Conservation (phyloP, 2,113 vertebrate genomes). For the Clupea harengus region DNA sequence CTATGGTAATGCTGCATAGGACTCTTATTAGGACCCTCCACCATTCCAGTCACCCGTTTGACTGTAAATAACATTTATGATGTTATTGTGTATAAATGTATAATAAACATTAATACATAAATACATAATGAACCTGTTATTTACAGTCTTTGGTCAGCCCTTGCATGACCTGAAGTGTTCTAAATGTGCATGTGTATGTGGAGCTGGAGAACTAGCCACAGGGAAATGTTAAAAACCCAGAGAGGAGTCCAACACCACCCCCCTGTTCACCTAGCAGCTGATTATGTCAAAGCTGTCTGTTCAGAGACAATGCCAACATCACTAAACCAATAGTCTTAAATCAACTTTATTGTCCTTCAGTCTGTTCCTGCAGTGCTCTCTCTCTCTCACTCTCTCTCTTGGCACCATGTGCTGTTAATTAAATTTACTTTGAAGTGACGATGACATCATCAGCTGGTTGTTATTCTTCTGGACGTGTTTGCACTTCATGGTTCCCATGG, state of each 20-base stretch:
- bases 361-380: constrained; percentile 13
- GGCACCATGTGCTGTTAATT: constrained; percentile 56
- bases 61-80: too few species aligned
- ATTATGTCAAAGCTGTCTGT: constrained; percentile 19
- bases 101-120: too few species aligned
- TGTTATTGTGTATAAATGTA: too few species aligned
- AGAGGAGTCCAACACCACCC: constrained; percentile 20
- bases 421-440: constrained; percentile 55
- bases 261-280: constrained; percentile 21
- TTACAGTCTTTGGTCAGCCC: background rate
- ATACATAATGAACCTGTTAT: too few species aligned
- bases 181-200: background rate
- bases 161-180: constrained; percentile 16
- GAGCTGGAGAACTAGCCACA: background rate
- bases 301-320: constrained; percentile 29
- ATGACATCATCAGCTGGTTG: constrained; percentile 63
- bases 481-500: constrained; percentile 57
- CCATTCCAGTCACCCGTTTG: background rate
- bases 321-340: constrained; percentile 28
- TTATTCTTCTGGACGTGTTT: constrained; percentile 50
- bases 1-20: background rate
- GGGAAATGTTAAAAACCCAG: background rate
- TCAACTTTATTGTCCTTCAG: constrained; percentile 41
- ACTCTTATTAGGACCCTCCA: background rate
- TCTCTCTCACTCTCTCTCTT: constrained; percentile 24